Evolutionary conservation across 2,888 invertebrate species (phyloP), one percentile per base, ranked within the genome.

Genomic region (Sminthurides aquaticus): DNA sequence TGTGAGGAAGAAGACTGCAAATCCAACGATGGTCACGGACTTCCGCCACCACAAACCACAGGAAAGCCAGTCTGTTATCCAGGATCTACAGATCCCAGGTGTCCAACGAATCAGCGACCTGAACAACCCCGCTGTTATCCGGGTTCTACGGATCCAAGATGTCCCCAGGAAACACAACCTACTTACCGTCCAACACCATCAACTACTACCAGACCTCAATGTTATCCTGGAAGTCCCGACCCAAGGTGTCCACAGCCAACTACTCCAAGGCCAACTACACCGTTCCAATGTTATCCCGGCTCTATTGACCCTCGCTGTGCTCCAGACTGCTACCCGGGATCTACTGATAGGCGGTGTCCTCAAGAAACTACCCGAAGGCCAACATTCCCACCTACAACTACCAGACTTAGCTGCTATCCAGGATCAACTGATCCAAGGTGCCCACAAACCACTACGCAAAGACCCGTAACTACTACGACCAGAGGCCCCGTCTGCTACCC

Each of bases 211-310:
- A 20, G 48, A 20, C 52, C 74, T 8, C 43, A 22, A 25, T 5
- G 43, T 48, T 24, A 59, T 26, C 59, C 27, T 20, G 52, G 52
- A 8, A 52, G 52, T 20, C 52, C 27, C 22, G 8, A 59, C 48
- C 43, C 59, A 48, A 43, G 48, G n/a, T 59, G 59, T 24, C 76
- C 75, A 0, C 72, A 69, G 61, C 76, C 78, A 2, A 78, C 71
- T 20, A 65, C 75, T 62, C 76, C 76, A 75, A 77, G 0, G 75
- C 74, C 20, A n/a, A 73, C 75, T n/a, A 68, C 73, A 18, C 71
- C 72, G 78, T 80, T 27, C 79, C 80, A 69, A 78, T 82, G 69
- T 79, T 81, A 66, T 63, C 81, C 65, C 78, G 79, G 57, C 24
- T 64, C 62, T 49, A 67, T 65, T 24, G 75, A 76, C 63, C 75